Conservation (phyloP, 2,888 invertebrate species). For the Sericinus montela region DNA sequence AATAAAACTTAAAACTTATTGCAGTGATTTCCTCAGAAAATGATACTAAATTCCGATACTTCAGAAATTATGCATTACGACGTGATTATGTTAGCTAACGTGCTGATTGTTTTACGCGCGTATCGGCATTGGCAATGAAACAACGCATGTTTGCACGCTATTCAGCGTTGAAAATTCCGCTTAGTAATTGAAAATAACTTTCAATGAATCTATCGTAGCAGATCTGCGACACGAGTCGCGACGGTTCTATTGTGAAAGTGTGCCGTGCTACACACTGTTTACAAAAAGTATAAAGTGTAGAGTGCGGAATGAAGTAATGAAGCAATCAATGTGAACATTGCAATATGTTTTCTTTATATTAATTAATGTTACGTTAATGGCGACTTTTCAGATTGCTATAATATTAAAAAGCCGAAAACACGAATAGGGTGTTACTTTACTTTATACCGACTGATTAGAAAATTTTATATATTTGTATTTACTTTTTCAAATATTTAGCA, state of each 20-base stretch:
- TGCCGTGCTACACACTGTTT: background rate
- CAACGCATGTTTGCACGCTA: slow-evolving; percentile 55
- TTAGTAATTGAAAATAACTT: slow-evolving; percentile 63
- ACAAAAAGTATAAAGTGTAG: no score
- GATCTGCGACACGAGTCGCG: slow-evolving; percentile 24
- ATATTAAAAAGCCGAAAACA: no score
- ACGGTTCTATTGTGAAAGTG: slow-evolving; percentile 36
- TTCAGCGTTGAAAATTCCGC: slow-evolving; percentile 45
- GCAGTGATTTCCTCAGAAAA: no score
- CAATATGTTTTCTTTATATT: background rate
- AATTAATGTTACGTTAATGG: no score
- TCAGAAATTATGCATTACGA: no score
- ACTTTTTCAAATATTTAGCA: no score
- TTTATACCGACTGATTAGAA: no score
- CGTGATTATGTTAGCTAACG: slow-evolving; percentile 5
- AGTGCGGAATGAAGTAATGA: background rate
- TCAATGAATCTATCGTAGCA: slow-evolving; percentile 42
- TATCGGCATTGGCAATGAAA: slow-evolving; percentile 57
- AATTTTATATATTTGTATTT: no score
- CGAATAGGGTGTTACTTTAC: no score
- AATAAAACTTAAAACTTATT: no score
- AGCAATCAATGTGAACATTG: background rate
- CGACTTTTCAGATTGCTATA: no score
- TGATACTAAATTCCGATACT: no score
- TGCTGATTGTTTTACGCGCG: slow-evolving; percentile 13